These are phyloP conservation scores for Plestiodon gilberti DNA, from an alignment of 2,113 vertebrate genomes.

Conservation along the genomic window DNA sequence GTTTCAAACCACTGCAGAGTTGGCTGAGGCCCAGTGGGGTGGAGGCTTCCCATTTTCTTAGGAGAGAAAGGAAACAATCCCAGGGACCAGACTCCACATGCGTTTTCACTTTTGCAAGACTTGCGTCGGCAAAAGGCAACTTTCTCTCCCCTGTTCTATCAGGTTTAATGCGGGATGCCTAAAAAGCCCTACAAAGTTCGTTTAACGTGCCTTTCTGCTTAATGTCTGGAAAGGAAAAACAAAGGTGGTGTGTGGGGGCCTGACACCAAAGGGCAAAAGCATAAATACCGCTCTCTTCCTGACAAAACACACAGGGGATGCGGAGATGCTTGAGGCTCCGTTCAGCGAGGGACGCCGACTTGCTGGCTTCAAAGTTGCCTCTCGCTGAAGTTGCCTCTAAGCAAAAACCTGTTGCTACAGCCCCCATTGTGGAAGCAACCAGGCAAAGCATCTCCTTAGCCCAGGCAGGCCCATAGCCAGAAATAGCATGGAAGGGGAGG, in stretches of 20 bases:
- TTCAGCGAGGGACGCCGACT: not conserved
- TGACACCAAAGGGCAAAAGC: not conserved
- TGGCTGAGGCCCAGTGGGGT: slow-evolving; percentile 18
- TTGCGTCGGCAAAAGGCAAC: not conserved
- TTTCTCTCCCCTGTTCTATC: not conserved
- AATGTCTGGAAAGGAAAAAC: slow-evolving; percentile 14
- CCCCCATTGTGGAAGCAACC: not conserved
- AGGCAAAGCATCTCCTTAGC: not conserved
- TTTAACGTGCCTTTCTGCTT: slow-evolving; percentile 4
- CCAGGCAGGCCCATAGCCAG: not conserved
- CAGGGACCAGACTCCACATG: slow-evolving; percentile 1
- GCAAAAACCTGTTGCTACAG: not conserved
- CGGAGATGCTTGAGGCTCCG: not conserved
- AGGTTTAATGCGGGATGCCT: not conserved
- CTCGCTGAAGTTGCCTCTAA: not conserved
- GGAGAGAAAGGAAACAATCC: slow-evolving; percentile 13
- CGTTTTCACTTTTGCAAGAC: not conserved
- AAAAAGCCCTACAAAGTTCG: not conserved
- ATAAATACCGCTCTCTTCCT: not conserved
- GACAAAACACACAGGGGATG: not conserved
- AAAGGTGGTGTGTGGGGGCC: not conserved
- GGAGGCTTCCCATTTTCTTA: not conserved
- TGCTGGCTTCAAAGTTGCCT: not conserved
- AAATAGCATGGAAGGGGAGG: not conserved
- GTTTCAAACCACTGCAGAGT: slow-evolving; percentile 14